These are phyloP conservation scores for Halcyon badia DNA, from an alignment of 2,797 vertebrate species.

Conservation along the genomic window DNA sequence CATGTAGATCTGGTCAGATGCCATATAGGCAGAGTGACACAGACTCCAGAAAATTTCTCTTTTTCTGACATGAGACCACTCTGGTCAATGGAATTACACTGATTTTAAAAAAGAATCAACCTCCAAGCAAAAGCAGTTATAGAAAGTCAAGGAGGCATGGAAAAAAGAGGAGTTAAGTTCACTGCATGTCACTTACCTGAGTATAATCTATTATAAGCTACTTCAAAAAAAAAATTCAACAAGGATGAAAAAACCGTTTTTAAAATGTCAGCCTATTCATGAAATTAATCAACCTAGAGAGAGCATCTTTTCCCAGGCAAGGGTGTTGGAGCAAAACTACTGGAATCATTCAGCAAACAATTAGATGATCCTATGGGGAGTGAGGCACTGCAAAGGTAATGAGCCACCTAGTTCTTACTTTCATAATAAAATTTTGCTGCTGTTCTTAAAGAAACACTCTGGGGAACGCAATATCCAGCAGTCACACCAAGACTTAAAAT, in stretches of 20 bases:
- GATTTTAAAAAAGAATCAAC: background rate
- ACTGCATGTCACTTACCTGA: background rate
- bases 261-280: background rate
- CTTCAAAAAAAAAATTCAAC: background rate
- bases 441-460: background rate
- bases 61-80: background rate
- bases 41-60: background rate
- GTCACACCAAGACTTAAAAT: background rate
- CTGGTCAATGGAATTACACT: background rate
- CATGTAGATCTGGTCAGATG: background rate
- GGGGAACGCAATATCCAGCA: background rate
- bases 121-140: background rate
- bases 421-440: background rate
- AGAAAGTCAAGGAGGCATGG: background rate
- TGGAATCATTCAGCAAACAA: conserved; percentile 10
- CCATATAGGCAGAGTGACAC: background rate
- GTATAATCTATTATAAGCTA: background rate
- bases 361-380: background rate
- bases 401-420: background rate
- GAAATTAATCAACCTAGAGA: conserved; percentile 1
- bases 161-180: background rate
- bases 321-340: conserved; percentile 2
- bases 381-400: conserved; percentile 17
- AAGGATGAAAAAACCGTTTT: background rate
- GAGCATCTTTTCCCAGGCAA: background rate